phyloP scores from a whole-genome alignment of 2,113 vertebrate genomes.

The Suricata suricatta region DNA sequence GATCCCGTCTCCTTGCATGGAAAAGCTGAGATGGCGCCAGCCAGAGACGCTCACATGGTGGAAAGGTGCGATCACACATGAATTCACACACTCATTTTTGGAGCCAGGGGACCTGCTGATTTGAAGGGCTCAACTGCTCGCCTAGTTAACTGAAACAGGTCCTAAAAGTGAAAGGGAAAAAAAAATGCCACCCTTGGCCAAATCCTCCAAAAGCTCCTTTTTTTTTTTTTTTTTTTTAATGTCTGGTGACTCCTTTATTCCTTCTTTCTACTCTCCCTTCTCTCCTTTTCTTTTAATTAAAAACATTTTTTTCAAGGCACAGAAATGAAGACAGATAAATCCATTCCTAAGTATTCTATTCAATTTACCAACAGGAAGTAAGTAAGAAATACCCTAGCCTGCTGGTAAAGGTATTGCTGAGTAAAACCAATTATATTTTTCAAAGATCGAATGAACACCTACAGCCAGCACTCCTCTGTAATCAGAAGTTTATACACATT shows the following conservation, averaged over 20 bases:
- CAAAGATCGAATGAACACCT: not conserved
- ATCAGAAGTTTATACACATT: slow-evolving; percentile 20
- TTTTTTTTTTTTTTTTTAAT: not conserved
- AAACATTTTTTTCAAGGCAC: not conserved
- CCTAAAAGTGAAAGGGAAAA: not conserved
- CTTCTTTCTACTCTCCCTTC: not conserved
- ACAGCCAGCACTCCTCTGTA: not conserved
- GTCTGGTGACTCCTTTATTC: not conserved
- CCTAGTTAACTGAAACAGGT: not conserved
- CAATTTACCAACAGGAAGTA: not conserved
- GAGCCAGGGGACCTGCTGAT: not conserved
- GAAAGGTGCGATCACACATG: not conserved
- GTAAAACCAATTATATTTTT: slow-evolving; percentile 34
- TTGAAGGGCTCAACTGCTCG: not conserved
- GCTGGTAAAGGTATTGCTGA: not conserved
- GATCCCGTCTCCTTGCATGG: not conserved
- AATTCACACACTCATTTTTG: not conserved
- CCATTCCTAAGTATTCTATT: not conserved
- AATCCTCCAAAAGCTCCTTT: not conserved
- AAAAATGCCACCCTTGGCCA: not conserved
- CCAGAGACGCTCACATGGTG: not conserved
- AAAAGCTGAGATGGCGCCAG: not conserved
- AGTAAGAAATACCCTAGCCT: not conserved
- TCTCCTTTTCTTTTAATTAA: not conserved
- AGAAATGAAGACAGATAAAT: slow-evolving; percentile 3